Conservation (phyloP, 2,113 vertebrate genomes). For the Neolamprologus toae region DNA sequence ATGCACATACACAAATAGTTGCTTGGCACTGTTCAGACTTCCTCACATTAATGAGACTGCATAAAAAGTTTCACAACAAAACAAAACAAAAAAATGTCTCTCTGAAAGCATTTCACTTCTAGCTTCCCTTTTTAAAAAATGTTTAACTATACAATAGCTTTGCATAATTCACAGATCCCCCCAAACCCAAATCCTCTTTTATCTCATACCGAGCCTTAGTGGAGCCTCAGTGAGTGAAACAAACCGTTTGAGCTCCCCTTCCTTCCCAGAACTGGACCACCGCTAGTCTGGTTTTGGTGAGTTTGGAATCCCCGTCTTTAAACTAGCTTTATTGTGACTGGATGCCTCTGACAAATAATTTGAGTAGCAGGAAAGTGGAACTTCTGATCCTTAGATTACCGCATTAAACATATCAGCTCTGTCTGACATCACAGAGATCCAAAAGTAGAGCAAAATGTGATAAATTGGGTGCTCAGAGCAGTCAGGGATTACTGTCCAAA, state of each 20-base stretch:
- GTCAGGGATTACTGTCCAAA: neutral
- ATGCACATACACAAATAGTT: neutral
- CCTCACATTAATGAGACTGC: neutral
- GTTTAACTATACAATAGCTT: neutral
- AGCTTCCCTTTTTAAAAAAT: neutral
- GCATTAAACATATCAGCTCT: neutral
- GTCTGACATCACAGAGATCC: neutral
- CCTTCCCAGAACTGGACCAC: neutral
- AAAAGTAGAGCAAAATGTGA: neutral
- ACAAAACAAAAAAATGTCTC: neutral
- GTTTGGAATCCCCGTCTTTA: neutral
- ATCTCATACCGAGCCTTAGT: neutral
- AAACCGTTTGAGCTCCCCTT: neutral
- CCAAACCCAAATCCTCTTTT: neutral
- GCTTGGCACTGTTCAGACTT: neutral
- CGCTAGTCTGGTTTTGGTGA: neutral
- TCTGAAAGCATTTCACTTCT: neutral
- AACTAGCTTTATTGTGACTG: neutral
- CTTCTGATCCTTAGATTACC: neutral
- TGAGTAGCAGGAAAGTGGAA: neutral
- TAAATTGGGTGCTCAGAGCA: neutral
- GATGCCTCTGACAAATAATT: neutral
- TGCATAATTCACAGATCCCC: neutral
- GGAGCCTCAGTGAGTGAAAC: neutral
- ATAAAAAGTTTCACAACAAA: neutral